phyloP scores from a whole-genome alignment of 2,888 invertebrate species.

The Lamellibrachia satsuma region DNA sequence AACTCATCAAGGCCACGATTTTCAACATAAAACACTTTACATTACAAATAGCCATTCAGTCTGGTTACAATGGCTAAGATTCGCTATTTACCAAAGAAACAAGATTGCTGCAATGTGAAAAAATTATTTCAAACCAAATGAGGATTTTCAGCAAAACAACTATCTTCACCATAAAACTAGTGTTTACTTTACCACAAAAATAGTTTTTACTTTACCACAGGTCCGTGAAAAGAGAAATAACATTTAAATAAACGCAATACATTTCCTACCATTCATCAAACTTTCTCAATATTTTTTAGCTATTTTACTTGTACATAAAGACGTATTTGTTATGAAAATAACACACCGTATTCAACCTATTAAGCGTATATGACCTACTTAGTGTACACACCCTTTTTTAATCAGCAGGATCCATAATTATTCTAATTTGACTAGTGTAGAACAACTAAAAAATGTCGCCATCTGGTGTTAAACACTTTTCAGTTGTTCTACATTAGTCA shows the following conservation, averaged over 20 bases:
- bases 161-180: neutral
- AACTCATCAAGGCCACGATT: conserved; percentile 10
- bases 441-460: no score
- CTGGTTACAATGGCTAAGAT: neutral
- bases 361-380: no score
- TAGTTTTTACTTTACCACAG: neutral
- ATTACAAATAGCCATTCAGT: neutral
- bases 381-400: no score
- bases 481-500: no score
- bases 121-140: no score
- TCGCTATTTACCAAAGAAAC: neutral
- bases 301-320: no score
- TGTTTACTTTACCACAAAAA: neutral
- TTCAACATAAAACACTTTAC: neutral
- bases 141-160: neutral
- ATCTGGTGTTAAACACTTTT: no score
- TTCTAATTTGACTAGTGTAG: no score
- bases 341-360: no score
- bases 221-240: neutral
- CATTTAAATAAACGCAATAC: neutral
- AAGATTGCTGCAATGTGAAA: no score
- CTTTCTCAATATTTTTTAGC: neutral
- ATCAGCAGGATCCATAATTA: no score
- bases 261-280: neutral
- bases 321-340: no score